Evolutionary conservation across 2,888 invertebrate species (phyloP).

Genomic region (Aspidiotus rigidus): DNA sequence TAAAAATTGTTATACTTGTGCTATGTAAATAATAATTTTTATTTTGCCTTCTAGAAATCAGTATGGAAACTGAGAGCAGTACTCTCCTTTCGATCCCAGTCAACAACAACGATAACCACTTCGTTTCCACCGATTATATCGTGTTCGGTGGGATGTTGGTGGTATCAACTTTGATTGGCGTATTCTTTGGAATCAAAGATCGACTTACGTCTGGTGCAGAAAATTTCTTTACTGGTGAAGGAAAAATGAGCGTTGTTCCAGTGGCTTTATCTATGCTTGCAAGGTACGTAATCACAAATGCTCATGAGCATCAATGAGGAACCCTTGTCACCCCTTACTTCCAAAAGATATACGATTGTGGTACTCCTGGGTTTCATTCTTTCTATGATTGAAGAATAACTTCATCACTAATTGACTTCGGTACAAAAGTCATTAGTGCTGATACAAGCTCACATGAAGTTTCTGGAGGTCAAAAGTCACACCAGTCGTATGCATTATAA

Average conservation of each 20-base stretch:
- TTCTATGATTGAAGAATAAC: too few species aligned
- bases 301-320: neutral
- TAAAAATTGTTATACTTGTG: too few species aligned
- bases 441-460: too few species aligned
- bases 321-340: neutral
- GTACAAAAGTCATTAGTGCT: too few species aligned
- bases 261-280: constrained; percentile 47
- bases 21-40: too few species aligned
- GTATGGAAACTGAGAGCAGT: constrained; percentile 17
- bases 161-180: constrained; percentile 42
- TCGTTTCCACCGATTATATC: constrained; percentile 42
- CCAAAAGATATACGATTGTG: too few species aligned
- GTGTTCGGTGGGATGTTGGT: constrained; percentile 42
- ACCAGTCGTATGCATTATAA: too few species aligned
- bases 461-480: too few species aligned
- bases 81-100: neutral
- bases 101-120: constrained; percentile 34
- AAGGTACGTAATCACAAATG: constrained; percentile 38
- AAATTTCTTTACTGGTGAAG: constrained; percentile 44
- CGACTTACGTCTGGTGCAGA: constrained; percentile 34
- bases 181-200: constrained; percentile 41
- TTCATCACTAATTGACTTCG: too few species aligned
- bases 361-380: too few species aligned
- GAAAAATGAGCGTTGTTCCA: constrained; percentile 44
- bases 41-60: too few species aligned